Conservation (phyloP, 2,888 invertebrate genomes). For the Boloria euphrosyne region DNA sequence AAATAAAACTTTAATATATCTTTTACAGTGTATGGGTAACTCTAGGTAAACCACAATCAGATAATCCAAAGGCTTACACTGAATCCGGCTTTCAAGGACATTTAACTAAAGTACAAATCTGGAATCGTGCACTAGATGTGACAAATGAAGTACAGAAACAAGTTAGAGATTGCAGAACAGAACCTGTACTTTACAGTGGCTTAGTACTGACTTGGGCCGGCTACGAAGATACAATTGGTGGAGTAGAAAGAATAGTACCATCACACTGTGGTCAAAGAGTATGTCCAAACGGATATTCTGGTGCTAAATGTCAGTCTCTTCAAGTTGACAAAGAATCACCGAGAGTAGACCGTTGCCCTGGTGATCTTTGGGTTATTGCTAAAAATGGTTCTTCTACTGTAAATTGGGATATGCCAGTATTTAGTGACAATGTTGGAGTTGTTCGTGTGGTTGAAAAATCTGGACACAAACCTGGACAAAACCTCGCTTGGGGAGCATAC, state of each 20-base stretch:
- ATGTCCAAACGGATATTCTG: slow-evolving; percentile 94
- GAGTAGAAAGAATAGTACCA: slow-evolving; percentile 94
- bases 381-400: slow-evolving; percentile 95
- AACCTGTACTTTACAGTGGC: slow-evolving; percentile 93
- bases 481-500: slow-evolving; percentile 94
- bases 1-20: slow-evolving; percentile 8
- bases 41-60: slow-evolving; percentile 93
- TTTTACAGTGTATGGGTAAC: slow-evolving; percentile 93
- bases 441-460: slow-evolving; percentile 90
- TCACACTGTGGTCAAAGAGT: slow-evolving; percentile 95
- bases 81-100: slow-evolving; percentile 98
- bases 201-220: slow-evolving; percentile 96
- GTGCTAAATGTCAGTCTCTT: slow-evolving; percentile 91
- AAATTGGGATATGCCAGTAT: slow-evolving; percentile 95
- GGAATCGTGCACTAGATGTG: slow-evolving; percentile 95
- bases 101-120: slow-evolving; percentile 95
- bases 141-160: slow-evolving; percentile 96
- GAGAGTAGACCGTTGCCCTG: slow-evolving; percentile 94
- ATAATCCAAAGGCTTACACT: slow-evolving; percentile 90
- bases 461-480: slow-evolving; percentile 93
- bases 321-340: slow-evolving; percentile 94
- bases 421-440: slow-evolving; percentile 94
- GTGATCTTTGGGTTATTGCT: slow-evolving; percentile 96
- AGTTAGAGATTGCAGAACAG: slow-evolving; percentile 95
- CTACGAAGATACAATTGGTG: slow-evolving; percentile 93